Evolutionary conservation across 2,888 invertebrate genomes (phyloP), one percentile per base, ranked within the genome.

Genomic region (Acheta domesticus): DNA sequence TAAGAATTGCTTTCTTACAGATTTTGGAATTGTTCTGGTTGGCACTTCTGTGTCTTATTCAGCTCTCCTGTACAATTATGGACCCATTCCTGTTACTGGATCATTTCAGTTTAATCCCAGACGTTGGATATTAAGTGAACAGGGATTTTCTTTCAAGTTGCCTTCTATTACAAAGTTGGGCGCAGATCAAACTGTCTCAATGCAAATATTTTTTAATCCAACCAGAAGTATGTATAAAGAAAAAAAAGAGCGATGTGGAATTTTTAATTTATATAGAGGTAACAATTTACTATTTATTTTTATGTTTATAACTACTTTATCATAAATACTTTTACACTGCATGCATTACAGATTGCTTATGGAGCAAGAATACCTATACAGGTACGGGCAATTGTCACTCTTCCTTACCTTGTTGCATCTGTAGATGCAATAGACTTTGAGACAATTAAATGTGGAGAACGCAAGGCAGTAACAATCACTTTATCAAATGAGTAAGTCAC

Each of bases 301-400:
- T 36, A 36, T 36, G 8, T 36, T 36, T 36, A 8, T 36, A 36
- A 36, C 8, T 36, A 36, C 5, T 36, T 36, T 36, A 36, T 36
- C 36, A 12, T 4, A 62, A 62, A 62, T 62, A 62, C 12, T 62
- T 1, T 19, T 62, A 5, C 8, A 36, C 8, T 36, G 5, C 8
- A 12, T 62, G 62, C 50, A 19, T 78, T 82, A 19, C 77, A 91
- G 90, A 89, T 92, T 11, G 87, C 87, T 1, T 89, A 89, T 83
- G 92, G 92, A 21, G 88, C 89, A 23, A 89, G 86, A n/a, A 89
- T 92, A 80, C 91, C 91, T 1, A 85, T 92, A 49, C 85, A 87
- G 62, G 86, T 92, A 19, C 88, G 86, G 83, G 91, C 91, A 11
- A 85, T 88, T 16, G 90, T 91, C 76, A 90, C 91, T 19, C 88